Evolutionary conservation across 2,113 vertebrate genomes (phyloP).

Genomic region (Apaloderma vittatum): DNA sequence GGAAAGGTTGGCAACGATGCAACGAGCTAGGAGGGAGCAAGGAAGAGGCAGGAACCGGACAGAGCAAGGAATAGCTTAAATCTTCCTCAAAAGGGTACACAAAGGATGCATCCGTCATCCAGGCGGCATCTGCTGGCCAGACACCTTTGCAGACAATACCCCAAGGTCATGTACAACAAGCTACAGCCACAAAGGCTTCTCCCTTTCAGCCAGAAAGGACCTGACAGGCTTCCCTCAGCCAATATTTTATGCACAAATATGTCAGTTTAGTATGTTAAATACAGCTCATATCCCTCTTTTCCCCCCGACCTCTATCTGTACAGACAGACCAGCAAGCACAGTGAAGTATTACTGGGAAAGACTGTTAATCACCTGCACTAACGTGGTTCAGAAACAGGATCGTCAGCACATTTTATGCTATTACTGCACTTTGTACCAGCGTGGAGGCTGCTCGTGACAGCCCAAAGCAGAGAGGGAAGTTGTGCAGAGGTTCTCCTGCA

Average conservation of each 20-base stretch:
- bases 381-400: accelerated
- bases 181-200: background rate
- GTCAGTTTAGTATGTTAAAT: background rate
- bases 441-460: background rate
- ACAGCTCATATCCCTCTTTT: accelerated
- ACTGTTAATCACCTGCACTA: background rate
- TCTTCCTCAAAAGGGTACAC: background rate
- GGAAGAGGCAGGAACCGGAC: background rate
- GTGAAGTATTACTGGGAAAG: accelerated
- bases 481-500: background rate
- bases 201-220: background rate
- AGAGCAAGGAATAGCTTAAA: background rate
- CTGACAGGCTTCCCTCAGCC: background rate
- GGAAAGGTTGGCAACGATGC: background rate
- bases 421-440: background rate
- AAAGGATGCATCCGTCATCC: background rate
- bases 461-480: background rate
- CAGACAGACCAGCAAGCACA: background rate
- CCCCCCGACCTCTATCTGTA: accelerated
- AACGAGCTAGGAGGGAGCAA: background rate
- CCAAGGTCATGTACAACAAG: background rate
- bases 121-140: background rate
- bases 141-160: accelerated
- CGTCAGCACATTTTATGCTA: background rate
- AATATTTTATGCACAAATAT: background rate